Base-by-base conservation (phyloP, 1,140 invertebrate species). In the Oedothorax gibbosus region DNA sequence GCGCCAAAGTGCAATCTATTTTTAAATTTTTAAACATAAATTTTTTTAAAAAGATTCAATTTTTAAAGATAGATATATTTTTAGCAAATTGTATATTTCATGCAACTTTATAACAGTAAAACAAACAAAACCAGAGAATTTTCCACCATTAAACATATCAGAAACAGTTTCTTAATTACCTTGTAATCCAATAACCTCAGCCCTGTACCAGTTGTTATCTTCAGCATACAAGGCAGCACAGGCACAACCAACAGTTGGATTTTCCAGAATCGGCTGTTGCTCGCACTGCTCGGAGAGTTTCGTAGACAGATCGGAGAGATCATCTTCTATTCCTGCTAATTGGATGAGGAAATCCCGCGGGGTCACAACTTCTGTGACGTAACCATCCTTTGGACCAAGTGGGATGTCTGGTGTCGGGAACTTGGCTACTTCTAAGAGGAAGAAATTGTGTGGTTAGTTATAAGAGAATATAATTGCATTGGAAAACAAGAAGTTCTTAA, bases 161-260 rank as follows among this genome's bases (percentile, higher is more conserved):
- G 35, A 35, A 35, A 35, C 35, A 35, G 35, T 35, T 35, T 35
- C 35, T 35, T 35, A 35, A 3, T 71, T 60, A 84, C 81, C 81
- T 56, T 65, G 18, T 9, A 84, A 15, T 18, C 56, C 14, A n/a
- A 56, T 56, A 64, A 86, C 21, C 51, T 81, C 72, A 35, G 85
- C 85, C 72, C 85, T 82, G 35, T 86, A 86, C 85, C 85, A 86
- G 20, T 20, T 64, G 20, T 86, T n/a, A 77, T 86, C 85, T 69
- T 77, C 72, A 62, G 72, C 51, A 71, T 50, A 86, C 50, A 76
- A 62, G 6, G 79, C 78, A 76, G 49, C 50, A 53, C 85, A 86
- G 8, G 81, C 81, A 75, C 15, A 57, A 11, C 81, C 81, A 75
- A 84, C 20, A 14, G 20, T 14, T n/a, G 50, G 56, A 50, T 50